phyloP scores from a whole-genome alignment of 2,113 vertebrate species.

The Syrrhaptes paradoxus region DNA sequence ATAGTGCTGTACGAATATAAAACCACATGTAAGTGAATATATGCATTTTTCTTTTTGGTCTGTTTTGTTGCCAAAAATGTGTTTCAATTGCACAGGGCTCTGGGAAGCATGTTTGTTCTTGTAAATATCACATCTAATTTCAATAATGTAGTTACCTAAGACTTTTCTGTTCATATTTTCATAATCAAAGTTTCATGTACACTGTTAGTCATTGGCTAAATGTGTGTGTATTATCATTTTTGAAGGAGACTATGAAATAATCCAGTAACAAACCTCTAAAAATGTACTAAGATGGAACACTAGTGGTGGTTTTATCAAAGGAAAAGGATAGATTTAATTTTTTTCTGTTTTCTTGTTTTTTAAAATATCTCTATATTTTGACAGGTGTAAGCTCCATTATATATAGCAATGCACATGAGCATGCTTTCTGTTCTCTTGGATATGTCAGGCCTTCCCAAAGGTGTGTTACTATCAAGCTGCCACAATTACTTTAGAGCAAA shows the following conservation, averaged over 20 bases:
- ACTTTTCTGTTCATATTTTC: background rate
- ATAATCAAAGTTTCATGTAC: background rate
- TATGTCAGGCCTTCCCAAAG: background rate
- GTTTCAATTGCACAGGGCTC: background rate
- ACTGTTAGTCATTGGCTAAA: background rate
- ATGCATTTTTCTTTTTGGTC: background rate
- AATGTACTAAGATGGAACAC: background rate
- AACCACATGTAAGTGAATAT: fast-evolving
- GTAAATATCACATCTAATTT: background rate
- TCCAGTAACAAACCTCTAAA: background rate
- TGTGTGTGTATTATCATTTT: background rate
- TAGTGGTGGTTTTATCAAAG: background rate
- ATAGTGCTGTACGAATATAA: background rate
- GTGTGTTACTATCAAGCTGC: background rate
- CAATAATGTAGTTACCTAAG: background rate
- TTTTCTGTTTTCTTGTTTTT: fast-evolving
- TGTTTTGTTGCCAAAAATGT: background rate
- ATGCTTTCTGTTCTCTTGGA: background rate
- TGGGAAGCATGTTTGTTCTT: background rate
- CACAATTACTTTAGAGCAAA: background rate
- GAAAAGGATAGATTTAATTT: background rate
- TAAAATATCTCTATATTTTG: background rate
- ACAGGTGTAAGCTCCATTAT: background rate
- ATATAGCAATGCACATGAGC: fast-evolving
- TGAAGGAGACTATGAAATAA: background rate